Conservation (phyloP, 2,113 vertebrate species). For the Thermophis baileyi region DNA sequence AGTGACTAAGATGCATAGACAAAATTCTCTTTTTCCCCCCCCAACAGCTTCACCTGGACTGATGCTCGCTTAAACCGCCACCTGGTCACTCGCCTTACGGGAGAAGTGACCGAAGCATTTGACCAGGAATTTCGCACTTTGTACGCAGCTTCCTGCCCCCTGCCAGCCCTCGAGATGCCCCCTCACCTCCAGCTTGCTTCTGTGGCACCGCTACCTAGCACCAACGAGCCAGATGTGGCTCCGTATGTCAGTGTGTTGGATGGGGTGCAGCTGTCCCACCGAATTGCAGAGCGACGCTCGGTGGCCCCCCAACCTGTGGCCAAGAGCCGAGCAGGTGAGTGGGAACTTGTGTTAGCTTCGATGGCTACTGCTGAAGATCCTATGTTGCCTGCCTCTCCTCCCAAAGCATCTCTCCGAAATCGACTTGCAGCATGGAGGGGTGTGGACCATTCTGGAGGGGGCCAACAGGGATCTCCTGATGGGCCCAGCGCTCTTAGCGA, state of each 20-base stretch:
- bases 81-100: constrained; percentile 41
- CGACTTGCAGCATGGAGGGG: constrained; percentile 31
- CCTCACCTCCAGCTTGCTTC: neutral
- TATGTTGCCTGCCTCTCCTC: constrained; percentile 1
- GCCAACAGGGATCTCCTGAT: neutral
- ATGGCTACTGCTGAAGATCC: constrained; percentile 4
- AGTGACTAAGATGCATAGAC: neutral
- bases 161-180: constrained; percentile 1
- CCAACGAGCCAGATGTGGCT: neutral
- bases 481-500: constrained; percentile 42
- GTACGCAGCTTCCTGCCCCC: constrained; percentile 36
- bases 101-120: constrained; percentile 42
- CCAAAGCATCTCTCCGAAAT: constrained; percentile 35
- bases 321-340: constrained; percentile 17
- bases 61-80: constrained; percentile 42
- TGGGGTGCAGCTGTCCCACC: constrained; percentile 34
- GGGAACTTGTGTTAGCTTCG: constrained; percentile 13
- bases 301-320: constrained; percentile 31
- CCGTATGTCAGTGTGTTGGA: constrained; percentile 12
- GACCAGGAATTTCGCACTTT: constrained; percentile 45
- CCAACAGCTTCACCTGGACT: constrained; percentile 47
- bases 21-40: neutral
- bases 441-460: neutral
- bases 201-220: neutral
- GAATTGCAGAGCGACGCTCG: constrained; percentile 32